A percentile compares a stretch with the other conserved stretches of the same genome.
Conservation (phyloP, 2,888 invertebrate genomes). For the Panzeria rudis region DNA sequence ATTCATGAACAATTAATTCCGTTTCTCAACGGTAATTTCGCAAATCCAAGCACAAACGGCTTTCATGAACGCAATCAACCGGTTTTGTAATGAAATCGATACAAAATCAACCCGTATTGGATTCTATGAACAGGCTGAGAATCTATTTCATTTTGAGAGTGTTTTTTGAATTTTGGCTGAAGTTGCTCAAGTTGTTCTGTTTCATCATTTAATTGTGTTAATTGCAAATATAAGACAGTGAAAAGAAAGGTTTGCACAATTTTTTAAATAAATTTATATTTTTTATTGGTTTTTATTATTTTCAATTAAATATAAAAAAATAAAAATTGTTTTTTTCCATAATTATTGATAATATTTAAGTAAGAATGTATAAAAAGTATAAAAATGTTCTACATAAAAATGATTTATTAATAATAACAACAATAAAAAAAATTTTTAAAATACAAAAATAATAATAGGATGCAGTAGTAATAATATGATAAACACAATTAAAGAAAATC, state of each 20-base stretch:
- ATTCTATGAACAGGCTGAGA: too few species aligned
- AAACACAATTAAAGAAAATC: conserved; percentile 32
- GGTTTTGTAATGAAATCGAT: too few species aligned
- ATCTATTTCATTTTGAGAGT: too few species aligned
- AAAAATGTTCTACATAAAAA: conserved; percentile 74
- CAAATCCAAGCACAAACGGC: too few species aligned
- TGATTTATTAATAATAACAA: conserved; percentile 53
- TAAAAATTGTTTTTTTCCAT: conserved; percentile 57
- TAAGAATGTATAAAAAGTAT: conserved; percentile 75
- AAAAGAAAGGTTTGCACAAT: conserved; percentile 36
- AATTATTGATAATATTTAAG: conserved; percentile 57
- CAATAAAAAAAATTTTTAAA: conserved; percentile 60
- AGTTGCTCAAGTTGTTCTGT: too few species aligned
- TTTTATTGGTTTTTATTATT: conserved; percentile 37
- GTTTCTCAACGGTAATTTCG: too few species aligned
- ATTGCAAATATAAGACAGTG: conserved; percentile 58
- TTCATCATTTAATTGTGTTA: conserved; percentile 40
- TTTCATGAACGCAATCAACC: too few species aligned
- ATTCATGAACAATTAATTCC: too few species aligned
- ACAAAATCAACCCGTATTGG: too few species aligned
- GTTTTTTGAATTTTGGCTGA: too few species aligned
- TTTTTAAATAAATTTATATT: conserved; percentile 4
- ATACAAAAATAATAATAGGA: conserved; percentile 55
- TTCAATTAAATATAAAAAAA: conserved; percentile 63
- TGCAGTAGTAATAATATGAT: conserved; percentile 28